A percentile compares a stretch with the other conserved stretches of the same genome.
Evolutionary conservation across 2,888 invertebrate species (phyloP).

Genomic region (Phasia obesa): DNA sequence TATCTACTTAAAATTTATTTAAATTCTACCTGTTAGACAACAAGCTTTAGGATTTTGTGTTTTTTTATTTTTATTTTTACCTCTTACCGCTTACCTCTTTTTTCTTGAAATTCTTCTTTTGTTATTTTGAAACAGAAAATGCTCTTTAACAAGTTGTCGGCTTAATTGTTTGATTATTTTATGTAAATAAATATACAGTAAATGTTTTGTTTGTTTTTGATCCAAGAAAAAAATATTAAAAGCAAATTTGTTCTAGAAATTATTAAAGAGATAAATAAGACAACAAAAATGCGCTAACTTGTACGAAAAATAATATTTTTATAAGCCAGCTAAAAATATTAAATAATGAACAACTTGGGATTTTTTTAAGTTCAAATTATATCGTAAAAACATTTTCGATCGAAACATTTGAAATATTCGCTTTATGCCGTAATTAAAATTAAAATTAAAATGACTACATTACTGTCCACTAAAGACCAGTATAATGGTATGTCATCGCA

Average conservation of each 20-base stretch:
- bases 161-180: slow-evolving; percentile 25
- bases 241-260: slow-evolving; percentile 32
- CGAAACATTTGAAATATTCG: no score
- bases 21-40: slow-evolving; percentile 12
- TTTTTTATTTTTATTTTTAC: background rate
- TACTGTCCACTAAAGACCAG: no score
- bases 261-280: slow-evolving; percentile 24
- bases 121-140: background rate
- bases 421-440: no score
- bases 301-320: background rate
- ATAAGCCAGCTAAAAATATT: background rate
- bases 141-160: slow-evolving; percentile 45
- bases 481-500: no score
- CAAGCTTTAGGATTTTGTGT: slow-evolving; percentile 10
- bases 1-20: background rate
- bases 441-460: no score
- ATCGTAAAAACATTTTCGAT: no score
- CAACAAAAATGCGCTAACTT: background rate
- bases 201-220: slow-evolving; percentile 4
- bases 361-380: no score
- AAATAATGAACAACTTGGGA: background rate
- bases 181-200: slow-evolving; percentile 35
- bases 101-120: background rate
- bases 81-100: background rate
- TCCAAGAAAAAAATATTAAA: slow-evolving; percentile 1